Evolutionary conservation across 2,888 invertebrate species (phyloP).

Genomic region (Orchesellides sinensis): DNA sequence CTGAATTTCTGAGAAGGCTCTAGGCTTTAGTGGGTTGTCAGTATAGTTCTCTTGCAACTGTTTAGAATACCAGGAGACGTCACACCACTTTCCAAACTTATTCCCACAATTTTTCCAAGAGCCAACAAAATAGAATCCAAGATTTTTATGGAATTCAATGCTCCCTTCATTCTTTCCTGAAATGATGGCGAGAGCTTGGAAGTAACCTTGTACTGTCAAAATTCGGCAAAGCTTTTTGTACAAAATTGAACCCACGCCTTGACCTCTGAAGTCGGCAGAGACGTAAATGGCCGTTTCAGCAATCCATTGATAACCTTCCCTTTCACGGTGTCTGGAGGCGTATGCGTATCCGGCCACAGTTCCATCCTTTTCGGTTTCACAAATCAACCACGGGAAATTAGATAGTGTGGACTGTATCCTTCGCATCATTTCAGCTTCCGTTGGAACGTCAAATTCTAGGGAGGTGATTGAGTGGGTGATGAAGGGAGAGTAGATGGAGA

Average conservation of each 20-base stretch:
- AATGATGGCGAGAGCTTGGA: slow-evolving; percentile 38
- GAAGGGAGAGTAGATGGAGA: slow-evolving; percentile 57
- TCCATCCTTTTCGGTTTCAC: slow-evolving; percentile 12
- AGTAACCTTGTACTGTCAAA: slow-evolving; percentile 50
- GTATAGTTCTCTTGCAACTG: slow-evolving; percentile 22
- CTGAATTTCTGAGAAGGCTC: slow-evolving; percentile 37
- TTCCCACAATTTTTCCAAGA: slow-evolving; percentile 48
- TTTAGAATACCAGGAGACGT: slow-evolving; percentile 48
- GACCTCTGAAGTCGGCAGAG: slow-evolving; percentile 8
- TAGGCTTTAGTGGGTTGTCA: slow-evolving; percentile 48
- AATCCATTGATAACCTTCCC: slow-evolving; percentile 57
- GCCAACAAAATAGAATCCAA: slow-evolving; percentile 24
- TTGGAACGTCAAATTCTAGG: slow-evolving; percentile 57
- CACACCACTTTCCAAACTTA: slow-evolving; percentile 60
- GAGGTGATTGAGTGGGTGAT: slow-evolving; percentile 43
- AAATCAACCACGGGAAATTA: slow-evolving; percentile 57
- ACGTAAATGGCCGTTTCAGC: slow-evolving; percentile 42
- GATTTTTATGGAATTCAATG: slow-evolving; percentile 33
- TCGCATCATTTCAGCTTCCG: slow-evolving; percentile 40
- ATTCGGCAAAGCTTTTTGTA: slow-evolving; percentile 52
- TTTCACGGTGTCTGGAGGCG: slow-evolving; percentile 37
- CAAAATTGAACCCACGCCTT: slow-evolving; percentile 31
- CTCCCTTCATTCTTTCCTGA: slow-evolving; percentile 34
- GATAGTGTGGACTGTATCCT: slow-evolving; percentile 25
- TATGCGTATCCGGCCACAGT: slow-evolving; percentile 45